Evolutionary conservation across 2,797 vertebrate genomes (phyloP).

Genomic region (Cryptoblepharus egeriae): DNA sequence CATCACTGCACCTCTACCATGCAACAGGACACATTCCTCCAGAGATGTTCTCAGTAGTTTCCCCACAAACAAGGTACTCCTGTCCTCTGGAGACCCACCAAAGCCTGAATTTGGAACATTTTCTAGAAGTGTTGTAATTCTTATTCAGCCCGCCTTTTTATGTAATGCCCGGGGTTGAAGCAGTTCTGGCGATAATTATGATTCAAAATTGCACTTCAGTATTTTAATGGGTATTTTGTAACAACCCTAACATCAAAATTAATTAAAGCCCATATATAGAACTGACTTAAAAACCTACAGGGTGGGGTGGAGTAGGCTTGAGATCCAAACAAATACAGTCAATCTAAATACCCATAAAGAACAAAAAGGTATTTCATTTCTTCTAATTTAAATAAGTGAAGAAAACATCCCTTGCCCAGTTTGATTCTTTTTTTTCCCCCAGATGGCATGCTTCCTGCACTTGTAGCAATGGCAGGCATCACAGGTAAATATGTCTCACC

Average conservation of each 20-base stretch:
- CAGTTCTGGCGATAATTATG: neutral
- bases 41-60: neutral
- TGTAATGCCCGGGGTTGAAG: neutral
- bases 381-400: neutral
- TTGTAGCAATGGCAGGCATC: neutral
- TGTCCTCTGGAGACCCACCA: neutral
- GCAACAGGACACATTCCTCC: neutral
- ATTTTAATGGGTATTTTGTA: slow-evolving; percentile 18
- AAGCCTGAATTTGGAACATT: neutral
- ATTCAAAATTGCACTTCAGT: neutral
- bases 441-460: neutral
- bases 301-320: neutral
- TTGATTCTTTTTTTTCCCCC: neutral
- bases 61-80: neutral
- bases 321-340: neutral
- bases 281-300: neutral
- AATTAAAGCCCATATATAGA: neutral
- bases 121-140: neutral
- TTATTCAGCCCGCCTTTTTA: neutral
- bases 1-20: neutral
- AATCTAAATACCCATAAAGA: neutral
- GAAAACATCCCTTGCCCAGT: neutral
- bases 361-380: neutral
- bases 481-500: neutral
- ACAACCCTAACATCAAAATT: neutral